These are phyloP conservation scores for Carlito syrichta DNA, from an alignment of 2,113 vertebrate species.

Conservation along the genomic window DNA sequence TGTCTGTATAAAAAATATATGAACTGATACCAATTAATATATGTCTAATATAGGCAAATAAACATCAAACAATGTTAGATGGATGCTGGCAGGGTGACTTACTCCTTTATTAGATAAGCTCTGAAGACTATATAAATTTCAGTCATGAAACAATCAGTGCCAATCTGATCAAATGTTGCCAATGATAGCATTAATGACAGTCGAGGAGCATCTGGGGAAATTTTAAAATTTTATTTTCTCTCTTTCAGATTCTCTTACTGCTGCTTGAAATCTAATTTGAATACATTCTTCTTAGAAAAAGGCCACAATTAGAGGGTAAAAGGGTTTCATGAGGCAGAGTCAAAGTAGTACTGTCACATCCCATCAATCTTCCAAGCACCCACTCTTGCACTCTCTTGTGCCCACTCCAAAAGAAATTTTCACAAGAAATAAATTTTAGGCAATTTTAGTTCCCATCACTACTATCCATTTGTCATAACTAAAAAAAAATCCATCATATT, in stretches of 20 bases:
- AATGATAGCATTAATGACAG: neutral
- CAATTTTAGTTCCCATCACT: slow-evolving; percentile 21
- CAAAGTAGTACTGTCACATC: neutral
- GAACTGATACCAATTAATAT: slow-evolving; percentile 1
- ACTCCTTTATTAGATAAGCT: neutral
- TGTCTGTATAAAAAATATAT: neutral
- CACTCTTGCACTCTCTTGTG: neutral
- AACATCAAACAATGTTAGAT: neutral
- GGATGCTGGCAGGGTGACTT: neutral
- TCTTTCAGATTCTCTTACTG: slow-evolving; percentile 15
- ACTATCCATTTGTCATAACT: slow-evolving; percentile 19
- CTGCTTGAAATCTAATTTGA: slow-evolving; percentile 8
- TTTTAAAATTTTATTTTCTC: neutral
- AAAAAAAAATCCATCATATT: slow-evolving; percentile 35
- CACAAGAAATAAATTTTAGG: slow-evolving; percentile 2
- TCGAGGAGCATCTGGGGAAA: neutral
- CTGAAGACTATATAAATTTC: neutral
- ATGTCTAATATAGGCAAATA: slow-evolving; percentile 6
- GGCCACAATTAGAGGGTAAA: neutral
- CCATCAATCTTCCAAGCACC: neutral
- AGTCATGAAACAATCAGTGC: neutral
- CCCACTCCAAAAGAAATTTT: neutral
- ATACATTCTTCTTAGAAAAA: slow-evolving; percentile 28
- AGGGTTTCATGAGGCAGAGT: neutral
- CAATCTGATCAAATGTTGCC: neutral